Evolutionary conservation across 2,113 vertebrate genomes (phyloP), one percentile per base, ranked within the genome.

Genomic region (Morone chrysops): DNA sequence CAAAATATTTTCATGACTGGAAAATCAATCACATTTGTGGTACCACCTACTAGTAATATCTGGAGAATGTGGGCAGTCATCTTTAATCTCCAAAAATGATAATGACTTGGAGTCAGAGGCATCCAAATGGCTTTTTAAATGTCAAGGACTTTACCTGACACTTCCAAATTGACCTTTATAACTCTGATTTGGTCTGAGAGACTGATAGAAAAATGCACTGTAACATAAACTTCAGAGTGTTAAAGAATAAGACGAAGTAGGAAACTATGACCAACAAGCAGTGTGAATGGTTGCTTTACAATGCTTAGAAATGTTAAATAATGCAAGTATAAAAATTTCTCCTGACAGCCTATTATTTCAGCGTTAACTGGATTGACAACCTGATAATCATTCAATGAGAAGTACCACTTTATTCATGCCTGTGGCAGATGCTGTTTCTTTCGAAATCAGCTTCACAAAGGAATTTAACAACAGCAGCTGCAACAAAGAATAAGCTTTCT

Each of bases 111-210:
- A 92, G 71, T 89, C 90, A 78, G 86, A 88, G 57, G 85, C 89
- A 87, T 93, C 87, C 45, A 81, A 94, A 93, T 92, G 83, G 87
- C 89, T 91, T 94, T 95, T 94, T 77, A 94, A 96, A 95, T 95
- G 93, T 95, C 95, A 96, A 91, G 92, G 90, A 95, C 91, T 93
- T 92, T 92, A 93, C 90, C 90, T 91, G 91, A 93, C 87, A 93
- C 85, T 82, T 91, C 69, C 25, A 88, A 92, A 93, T 85, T 94
- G 92, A 94, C 93, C 94, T 94, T 94, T 94, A 87, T 80, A 83
- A 87, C 82, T 88, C 72, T 8, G 84, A 90, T 92, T 80, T 88
- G 87, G 85, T 89, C 76, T 14, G 78, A 80, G 84, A 87, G 89
- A 90, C 69, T 89, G 90, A 90, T 79, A 81, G 84, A 91, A 82